phyloP scores from a whole-genome alignment of 2,797 vertebrate species.

The Lateolabrax maculatus region DNA sequence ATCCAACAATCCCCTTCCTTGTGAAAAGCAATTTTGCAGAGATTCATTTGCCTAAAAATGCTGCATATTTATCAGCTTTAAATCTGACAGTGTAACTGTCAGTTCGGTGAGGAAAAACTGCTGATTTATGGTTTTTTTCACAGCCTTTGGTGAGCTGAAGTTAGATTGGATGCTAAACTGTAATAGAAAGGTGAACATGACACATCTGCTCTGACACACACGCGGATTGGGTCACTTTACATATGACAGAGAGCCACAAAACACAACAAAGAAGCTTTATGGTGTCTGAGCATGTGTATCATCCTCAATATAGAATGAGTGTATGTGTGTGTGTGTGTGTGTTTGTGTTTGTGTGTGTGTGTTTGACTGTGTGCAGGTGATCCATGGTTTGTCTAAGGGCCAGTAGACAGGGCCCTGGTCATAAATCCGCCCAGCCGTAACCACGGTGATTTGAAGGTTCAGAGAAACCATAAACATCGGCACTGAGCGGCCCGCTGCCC shows the following conservation, averaged over 20 bases:
- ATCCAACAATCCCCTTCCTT: neutral
- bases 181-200: constrained; percentile 4
- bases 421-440: constrained; percentile 79
- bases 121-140: constrained; percentile 5
- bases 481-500: constrained; percentile 67
- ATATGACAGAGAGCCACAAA: constrained; percentile 28
- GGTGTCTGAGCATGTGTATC: constrained; percentile 40
- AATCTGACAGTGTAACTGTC: constrained; percentile 9
- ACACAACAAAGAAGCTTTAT: constrained; percentile 35
- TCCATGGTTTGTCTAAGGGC: constrained; percentile 75
- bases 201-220: constrained; percentile 11
- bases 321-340: neutral
- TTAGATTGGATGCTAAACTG: constrained; percentile 7
- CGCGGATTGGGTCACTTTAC: constrained; percentile 28
- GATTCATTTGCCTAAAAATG: constrained; percentile 22
- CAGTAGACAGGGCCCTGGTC: constrained; percentile 61
- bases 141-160: neutral
- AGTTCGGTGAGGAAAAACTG: neutral
- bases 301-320: constrained; percentile 20
- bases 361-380: constrained; percentile 60
- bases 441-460: constrained; percentile 83
- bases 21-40: constrained; percentile 11
- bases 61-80: constrained; percentile 35
- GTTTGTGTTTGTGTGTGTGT: constrained; percentile 21
- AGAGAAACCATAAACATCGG: constrained; percentile 83